Evolutionary conservation across 2,797 vertebrate genomes (phyloP).

Genomic region (Tenualosa thibaudeaui): DNA sequence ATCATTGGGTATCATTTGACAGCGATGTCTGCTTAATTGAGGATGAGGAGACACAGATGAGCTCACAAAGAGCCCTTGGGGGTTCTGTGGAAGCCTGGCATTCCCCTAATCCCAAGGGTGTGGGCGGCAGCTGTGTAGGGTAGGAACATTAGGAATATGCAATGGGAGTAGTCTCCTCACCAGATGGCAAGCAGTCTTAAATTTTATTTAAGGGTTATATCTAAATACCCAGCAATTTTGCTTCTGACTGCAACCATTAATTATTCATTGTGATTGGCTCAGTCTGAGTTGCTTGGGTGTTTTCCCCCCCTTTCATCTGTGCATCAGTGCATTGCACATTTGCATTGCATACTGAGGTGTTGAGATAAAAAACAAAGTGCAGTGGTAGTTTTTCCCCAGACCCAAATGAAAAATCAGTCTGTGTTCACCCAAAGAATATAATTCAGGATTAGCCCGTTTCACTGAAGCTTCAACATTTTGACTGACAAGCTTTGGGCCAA

Average conservation of each 20-base stretch:
- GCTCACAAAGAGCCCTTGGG: conserved; percentile 6
- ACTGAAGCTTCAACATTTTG: background rate
- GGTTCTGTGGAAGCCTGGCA: conserved; percentile 16
- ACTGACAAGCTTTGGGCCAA: background rate
- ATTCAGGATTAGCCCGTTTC: background rate
- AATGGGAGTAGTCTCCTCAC: background rate
- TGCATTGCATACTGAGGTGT: background rate
- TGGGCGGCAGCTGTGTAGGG: conserved; percentile 16
- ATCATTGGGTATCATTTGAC: conserved; percentile 20
- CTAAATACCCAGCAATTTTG: conserved; percentile 8
- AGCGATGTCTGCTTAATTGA: conserved; percentile 15
- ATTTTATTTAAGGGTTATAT: conserved; percentile 10
- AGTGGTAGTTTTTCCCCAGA: background rate
- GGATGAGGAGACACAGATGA: conserved; percentile 17
- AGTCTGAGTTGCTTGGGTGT: background rate
- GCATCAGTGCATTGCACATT: background rate
- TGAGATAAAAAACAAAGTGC: background rate
- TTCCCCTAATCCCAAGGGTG: background rate
- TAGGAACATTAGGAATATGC: background rate
- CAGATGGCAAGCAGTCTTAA: conserved; percentile 10
- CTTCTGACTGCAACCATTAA: background rate
- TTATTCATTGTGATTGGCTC: conserved; percentile 14
- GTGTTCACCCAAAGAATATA: background rate
- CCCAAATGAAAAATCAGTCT: background rate
- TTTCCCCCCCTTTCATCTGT: background rate